Conservation (phyloP, 2,797 vertebrate genomes). For the Champsocephalus esox region DNA sequence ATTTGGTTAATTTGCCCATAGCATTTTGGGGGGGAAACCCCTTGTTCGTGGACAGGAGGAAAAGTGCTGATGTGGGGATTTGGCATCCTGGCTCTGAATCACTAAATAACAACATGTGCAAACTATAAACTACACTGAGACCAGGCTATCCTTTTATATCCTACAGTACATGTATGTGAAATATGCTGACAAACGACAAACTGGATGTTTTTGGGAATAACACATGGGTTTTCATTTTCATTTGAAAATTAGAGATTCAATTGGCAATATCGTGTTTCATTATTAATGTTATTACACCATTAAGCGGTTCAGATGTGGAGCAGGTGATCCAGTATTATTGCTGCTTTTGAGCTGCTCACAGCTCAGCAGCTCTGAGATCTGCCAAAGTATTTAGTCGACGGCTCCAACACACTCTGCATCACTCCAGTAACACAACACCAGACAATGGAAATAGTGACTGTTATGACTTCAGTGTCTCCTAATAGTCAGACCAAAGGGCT, state of each 20-base stretch:
- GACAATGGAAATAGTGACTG: conserved; percentile 73
- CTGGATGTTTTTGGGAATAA: conserved; percentile 9
- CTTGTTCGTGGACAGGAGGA: conserved; percentile 53
- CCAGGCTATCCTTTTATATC: conserved; percentile 38
- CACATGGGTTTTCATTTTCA: background rate
- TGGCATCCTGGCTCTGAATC: conserved; percentile 72
- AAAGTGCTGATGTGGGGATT: conserved; percentile 69
- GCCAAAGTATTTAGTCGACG: conserved; percentile 37
- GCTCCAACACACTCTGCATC: conserved; percentile 36
- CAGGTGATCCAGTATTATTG: conserved; percentile 37
- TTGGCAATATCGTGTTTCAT: background rate
- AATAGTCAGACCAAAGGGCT: conserved; percentile 60
- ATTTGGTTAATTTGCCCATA: conserved; percentile 71
- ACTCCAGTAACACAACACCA: conserved; percentile 55
- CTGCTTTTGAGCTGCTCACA: conserved; percentile 23
- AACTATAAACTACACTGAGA: conserved; percentile 43
- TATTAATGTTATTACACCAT: conserved; percentile 17
- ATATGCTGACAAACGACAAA: conserved; percentile 18
- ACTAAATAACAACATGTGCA: conserved; percentile 71
- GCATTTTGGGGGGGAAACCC: conserved; percentile 71
- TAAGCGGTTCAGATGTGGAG: conserved; percentile 34
- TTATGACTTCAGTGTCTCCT: conserved; percentile 69
- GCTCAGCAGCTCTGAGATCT: conserved; percentile 46
- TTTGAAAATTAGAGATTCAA: background rate
- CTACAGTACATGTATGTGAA: background rate